These are phyloP conservation scores for Lacerta viridis DNA, from an alignment of 2,797 vertebrate species.

Conservation along the genomic window DNA sequence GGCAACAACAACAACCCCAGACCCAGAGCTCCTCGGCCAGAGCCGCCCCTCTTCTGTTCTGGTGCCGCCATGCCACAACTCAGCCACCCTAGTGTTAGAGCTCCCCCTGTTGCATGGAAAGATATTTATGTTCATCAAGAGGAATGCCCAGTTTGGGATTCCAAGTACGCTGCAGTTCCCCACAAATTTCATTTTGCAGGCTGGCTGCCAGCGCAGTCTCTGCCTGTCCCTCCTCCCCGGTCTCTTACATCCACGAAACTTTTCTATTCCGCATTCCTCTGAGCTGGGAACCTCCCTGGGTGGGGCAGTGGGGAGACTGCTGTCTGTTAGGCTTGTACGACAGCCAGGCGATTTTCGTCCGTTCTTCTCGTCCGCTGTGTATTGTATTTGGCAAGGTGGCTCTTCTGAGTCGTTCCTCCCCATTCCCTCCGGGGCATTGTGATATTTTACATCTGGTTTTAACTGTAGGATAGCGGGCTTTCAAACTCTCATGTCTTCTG, in stretches of 20 bases:
- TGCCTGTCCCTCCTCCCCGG: not conserved
- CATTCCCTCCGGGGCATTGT: not conserved
- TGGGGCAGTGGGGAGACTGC: slow-evolving; percentile 39
- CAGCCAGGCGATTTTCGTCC: slow-evolving; percentile 35
- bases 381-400: slow-evolving; percentile 61
- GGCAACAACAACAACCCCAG: too few species aligned
- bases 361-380: slow-evolving; percentile 57
- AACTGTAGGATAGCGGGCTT: not conserved
- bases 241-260: not conserved
- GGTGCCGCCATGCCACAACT: not conserved
- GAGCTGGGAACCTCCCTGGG: slow-evolving; percentile 1
- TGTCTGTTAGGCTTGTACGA: slow-evolving; percentile 57
- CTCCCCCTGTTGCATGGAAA: slow-evolving; percentile 14
- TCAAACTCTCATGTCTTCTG: not conserved
- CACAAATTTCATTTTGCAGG: not conserved
- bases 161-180: too few species aligned
- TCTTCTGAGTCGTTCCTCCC: slow-evolving; percentile 35
- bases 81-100: not conserved
- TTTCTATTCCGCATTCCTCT: slow-evolving; percentile 58
- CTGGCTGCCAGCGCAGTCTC: not conserved
- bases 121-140: not conserved
- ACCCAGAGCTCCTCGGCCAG: not conserved
- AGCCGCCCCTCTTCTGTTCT: not conserved
- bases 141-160: not conserved
- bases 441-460: not conserved